Evolutionary conservation across 2,888 invertebrate genomes (phyloP).

Genomic region (Pseudanteris insignis): DNA sequence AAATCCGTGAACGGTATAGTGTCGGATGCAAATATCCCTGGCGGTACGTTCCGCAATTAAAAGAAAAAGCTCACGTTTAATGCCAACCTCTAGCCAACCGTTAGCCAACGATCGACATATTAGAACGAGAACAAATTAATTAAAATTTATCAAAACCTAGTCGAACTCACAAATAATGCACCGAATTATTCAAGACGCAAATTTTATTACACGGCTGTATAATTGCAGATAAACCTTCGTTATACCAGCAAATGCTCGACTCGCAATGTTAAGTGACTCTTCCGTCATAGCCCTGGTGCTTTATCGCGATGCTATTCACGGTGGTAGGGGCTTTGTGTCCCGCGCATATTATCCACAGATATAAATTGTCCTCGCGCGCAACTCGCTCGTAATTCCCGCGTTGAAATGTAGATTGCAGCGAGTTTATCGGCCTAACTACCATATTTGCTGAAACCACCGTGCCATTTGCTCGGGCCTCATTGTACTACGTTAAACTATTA

Average conservation of each 20-base stretch:
- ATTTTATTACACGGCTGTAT: too few relatives aligned
- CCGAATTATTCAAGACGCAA: neutral
- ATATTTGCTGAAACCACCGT: conserved; percentile 37
- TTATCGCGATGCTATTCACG: conserved; percentile 35
- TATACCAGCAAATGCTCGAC: too few relatives aligned
- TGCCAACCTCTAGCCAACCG: too few relatives aligned
- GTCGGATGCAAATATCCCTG: too few relatives aligned
- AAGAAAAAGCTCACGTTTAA: too few relatives aligned
- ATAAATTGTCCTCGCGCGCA: conserved; percentile 27
- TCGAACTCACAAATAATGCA: neutral
- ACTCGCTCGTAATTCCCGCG: conserved; percentile 22
- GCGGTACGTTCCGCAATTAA: too few relatives aligned
- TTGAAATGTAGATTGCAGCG: conserved; percentile 38
- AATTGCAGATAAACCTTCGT: too few relatives aligned
- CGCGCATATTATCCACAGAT: conserved; percentile 18
- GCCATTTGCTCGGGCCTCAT: conserved; percentile 29
- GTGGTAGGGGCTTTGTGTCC: conserved; percentile 9
- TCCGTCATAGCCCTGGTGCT: conserved; percentile 19
- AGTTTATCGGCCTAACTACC: conserved; percentile 32
- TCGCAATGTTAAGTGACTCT: conserved; percentile 27
- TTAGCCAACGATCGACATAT: too few relatives aligned
- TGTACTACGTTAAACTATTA: conserved; percentile 28
- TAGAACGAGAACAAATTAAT: too few relatives aligned
- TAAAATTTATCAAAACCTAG: too few relatives aligned
- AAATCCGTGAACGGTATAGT: too few relatives aligned